Evolutionary conservation across 1,140 invertebrate species (phyloP).

Genomic region (Drosophila ambigua): DNA sequence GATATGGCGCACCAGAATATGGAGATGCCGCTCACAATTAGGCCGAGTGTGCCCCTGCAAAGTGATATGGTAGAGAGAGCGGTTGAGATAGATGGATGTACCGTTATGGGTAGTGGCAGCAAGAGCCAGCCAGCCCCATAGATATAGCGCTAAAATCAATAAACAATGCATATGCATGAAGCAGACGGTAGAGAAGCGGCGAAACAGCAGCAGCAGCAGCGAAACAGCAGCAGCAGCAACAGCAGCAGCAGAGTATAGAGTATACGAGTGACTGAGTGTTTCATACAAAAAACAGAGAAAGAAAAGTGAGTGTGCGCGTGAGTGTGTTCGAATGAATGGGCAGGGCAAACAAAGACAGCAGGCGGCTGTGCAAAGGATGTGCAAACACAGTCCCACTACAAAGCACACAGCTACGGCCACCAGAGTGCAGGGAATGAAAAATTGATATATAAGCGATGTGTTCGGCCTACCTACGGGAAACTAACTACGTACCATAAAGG

Average conservation of each 20-base stretch:
- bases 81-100: slow-evolving; percentile 38
- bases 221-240: neutral
- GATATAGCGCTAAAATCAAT: slow-evolving; percentile 62
- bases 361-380: slow-evolving; percentile 70
- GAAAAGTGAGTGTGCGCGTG: slow-evolving; percentile 35
- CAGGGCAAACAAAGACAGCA: slow-evolving; percentile 75
- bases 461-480: neutral
- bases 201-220: neutral
- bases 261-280: slow-evolving; percentile 39
- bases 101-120: slow-evolving; percentile 8
- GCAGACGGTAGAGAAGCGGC: neutral
- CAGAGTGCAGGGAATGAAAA: slow-evolving; percentile 49
- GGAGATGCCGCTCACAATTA: slow-evolving; percentile 86
- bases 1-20: slow-evolving; percentile 93
- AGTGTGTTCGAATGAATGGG: slow-evolving; percentile 72
- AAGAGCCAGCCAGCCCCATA: slow-evolving; percentile 6
- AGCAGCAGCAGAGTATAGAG: slow-evolving; percentile 19
- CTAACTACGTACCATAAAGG: too few relatives aligned
- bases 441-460: slow-evolving; percentile 44
- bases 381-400: slow-evolving; percentile 62
- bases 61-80: slow-evolving; percentile 49
- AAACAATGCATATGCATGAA: slow-evolving; percentile 80
- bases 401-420: slow-evolving; percentile 20
- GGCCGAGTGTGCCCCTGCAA: slow-evolving; percentile 85
- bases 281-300: slow-evolving; percentile 28